Evolutionary conservation across 2,797 vertebrate species (phyloP), one percentile per base, ranked within the genome.

Genomic region (Cryptoblepharus egeriae): DNA sequence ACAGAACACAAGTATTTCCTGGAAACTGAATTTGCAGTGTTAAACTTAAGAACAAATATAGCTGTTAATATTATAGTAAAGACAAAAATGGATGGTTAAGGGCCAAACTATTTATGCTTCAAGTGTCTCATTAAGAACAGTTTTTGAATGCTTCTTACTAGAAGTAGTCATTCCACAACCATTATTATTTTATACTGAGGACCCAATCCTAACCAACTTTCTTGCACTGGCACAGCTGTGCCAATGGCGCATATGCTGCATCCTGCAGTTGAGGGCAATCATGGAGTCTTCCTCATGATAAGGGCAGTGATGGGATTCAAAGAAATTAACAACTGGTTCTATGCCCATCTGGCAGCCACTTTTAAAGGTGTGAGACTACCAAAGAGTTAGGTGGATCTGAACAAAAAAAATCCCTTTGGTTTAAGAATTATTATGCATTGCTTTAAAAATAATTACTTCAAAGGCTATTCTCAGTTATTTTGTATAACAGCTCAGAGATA

Each of bases 21-120:
- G 2, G 49, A 74, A 68, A 49, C n/a, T 35, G 65, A 58, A 74
- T 35, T 60, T 79, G 10, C 68, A 68, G 61, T 68, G 37, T 42
- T 35, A 60, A n/a, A n/a, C 28, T 68, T 52, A n/a, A 52, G 18
- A 67, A 78, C 68, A 81, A 68, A 74, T 72, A 61, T 6, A 78
- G 30, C 11, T 82, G 63, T 60, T 81, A 75, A 61, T 74, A 37
- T 45, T 55, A 45, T 70, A 90, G 82, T 81, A 76, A 11, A 30
- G 1, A 6, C 81, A 70, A 9, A 45, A 3, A 24, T n/a, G 45
- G 30, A 57, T 45, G 60, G 69, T n/a, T 61, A 65, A n/a, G 35
- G 71, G 30, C 12, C 22, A 45, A 70, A 83, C 30, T 79, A 85
- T 73, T 28, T 42, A 79, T 82, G 73, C 15, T 79, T 63, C 45